Conservation (phyloP, 2,113 vertebrate species). For the Rhipidura dahli region DNA sequence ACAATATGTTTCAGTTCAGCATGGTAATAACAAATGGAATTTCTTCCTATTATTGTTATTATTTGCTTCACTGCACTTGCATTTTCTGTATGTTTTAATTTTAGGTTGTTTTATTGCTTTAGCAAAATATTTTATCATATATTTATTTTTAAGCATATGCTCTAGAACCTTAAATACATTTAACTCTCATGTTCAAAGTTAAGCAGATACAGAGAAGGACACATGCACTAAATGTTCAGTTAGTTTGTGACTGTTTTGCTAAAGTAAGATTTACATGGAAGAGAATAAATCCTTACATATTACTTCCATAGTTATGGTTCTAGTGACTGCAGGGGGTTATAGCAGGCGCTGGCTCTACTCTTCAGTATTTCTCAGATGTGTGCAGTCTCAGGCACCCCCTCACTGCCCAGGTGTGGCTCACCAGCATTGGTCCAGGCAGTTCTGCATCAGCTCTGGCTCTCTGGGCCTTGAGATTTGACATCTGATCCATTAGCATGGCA, state of each 20-base stretch:
- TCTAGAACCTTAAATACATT: not conserved
- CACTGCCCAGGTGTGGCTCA: not conserved
- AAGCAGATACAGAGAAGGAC: not conserved
- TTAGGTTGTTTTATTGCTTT: not conserved
- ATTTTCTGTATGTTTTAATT: not conserved
- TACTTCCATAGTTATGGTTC: not conserved
- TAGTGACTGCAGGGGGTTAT: not conserved
- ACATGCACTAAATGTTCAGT: not conserved
- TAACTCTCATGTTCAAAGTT: not conserved
- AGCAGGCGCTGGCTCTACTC: not conserved
- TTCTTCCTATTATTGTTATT: not conserved
- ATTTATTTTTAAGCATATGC: not conserved
- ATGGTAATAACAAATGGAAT: not conserved
- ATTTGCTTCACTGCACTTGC: not conserved
- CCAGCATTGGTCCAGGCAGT: not conserved
- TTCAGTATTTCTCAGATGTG: not conserved
- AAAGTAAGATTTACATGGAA: not conserved
- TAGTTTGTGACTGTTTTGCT: not conserved
- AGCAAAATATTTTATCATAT: not conserved
- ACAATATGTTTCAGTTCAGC: not conserved
- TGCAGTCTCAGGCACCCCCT: not conserved
- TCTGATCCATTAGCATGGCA: not conserved
- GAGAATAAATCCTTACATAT: not conserved
- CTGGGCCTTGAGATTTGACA: not conserved
- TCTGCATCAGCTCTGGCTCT: not conserved